Evolutionary conservation across 1,140 invertebrate species (phyloP), one percentile per base, ranked within the genome.

Genomic region (Drosophila bipectinata): DNA sequence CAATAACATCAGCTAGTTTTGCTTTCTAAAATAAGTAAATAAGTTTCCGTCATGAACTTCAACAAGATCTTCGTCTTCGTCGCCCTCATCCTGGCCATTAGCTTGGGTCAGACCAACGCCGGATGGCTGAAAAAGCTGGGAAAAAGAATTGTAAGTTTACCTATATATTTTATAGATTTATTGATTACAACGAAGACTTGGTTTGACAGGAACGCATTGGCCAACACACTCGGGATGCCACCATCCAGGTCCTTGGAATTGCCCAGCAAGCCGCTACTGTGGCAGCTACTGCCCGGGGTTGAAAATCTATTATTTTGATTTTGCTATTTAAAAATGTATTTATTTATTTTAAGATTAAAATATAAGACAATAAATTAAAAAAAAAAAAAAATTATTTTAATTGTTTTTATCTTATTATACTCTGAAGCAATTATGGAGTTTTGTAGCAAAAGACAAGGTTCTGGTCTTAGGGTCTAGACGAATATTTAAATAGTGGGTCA

Each of bases 211-310:
- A 91, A 77, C 90, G 85, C 45, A 56, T 89, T 71, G 90, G 80
- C 10, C 83, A 91, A 34, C 72, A 90, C 30, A 88, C 90, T 18
- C 55, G 85, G 4, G 90, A 91, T 83, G 90, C 90, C 54, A 63
- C 72, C n/a, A 91, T 91, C 7, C 87, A 91, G 24, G 68, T 57
- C 12, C 14, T 91, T n/a, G 83, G 67, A 12, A 71, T 91, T 7
- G 90, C 90, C 0, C 90, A 91, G 39, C 83, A 91, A 54, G 87
- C 80, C 1, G 90, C 90, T 4, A 91, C 85, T 79, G 87, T 91
- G 0, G 90, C 78, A 5, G 90, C 85, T 28, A 90, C 90, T 5
- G 75, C 61, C 2, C 44, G 72, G 12, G 84, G 85, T 24, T 88
- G 39, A 77, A 48, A 44, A 44, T 15, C 9, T 44, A 7, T 3